These are phyloP conservation scores for Patella vulgata DNA, from an alignment of 1,140 invertebrate genomes.

Conservation along the genomic window DNA sequence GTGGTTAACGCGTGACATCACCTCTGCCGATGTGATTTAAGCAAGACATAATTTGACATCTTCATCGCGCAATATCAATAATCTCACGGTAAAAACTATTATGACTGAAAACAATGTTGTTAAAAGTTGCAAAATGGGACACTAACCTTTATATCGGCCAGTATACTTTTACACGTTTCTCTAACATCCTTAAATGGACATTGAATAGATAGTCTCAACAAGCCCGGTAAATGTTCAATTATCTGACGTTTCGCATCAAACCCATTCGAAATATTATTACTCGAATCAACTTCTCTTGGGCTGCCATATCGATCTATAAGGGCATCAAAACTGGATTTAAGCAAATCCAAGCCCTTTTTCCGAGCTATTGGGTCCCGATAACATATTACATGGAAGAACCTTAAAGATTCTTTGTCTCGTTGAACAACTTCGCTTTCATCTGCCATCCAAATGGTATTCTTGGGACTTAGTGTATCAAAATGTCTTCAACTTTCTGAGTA, in stretches of 20 bases:
- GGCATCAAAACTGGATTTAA: constrained; percentile 41
- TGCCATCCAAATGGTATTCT: constrained; percentile 23
- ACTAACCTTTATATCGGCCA: constrained; percentile 53
- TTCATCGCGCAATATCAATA: too few species aligned
- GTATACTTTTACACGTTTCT: constrained; percentile 37
- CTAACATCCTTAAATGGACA: constrained; percentile 59
- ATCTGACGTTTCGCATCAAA: constrained; percentile 28
- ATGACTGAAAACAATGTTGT: too few species aligned
- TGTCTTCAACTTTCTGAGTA: too few species aligned
- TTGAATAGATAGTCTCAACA: constrained; percentile 44
- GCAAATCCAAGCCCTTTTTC: constrained; percentile 39
- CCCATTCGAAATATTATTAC: constrained; percentile 24
- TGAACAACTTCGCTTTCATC: neutral
- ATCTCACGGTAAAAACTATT: too few species aligned
- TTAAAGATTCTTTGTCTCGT: constrained; percentile 39
- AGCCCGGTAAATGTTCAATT: constrained; percentile 46
- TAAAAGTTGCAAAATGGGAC: neutral
- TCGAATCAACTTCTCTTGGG: constrained; percentile 27
- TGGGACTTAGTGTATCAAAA: too few species aligned
- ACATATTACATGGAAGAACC: constrained; percentile 46
- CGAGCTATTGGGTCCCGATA: constrained; percentile 41
- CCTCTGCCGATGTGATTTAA: too few species aligned
- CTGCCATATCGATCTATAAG: constrained; percentile 56
- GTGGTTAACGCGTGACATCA: too few species aligned
- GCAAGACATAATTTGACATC: too few species aligned